These are phyloP conservation scores for Channallabes apus DNA, from an alignment of 2,797 vertebrate species.

Conservation along the genomic window DNA sequence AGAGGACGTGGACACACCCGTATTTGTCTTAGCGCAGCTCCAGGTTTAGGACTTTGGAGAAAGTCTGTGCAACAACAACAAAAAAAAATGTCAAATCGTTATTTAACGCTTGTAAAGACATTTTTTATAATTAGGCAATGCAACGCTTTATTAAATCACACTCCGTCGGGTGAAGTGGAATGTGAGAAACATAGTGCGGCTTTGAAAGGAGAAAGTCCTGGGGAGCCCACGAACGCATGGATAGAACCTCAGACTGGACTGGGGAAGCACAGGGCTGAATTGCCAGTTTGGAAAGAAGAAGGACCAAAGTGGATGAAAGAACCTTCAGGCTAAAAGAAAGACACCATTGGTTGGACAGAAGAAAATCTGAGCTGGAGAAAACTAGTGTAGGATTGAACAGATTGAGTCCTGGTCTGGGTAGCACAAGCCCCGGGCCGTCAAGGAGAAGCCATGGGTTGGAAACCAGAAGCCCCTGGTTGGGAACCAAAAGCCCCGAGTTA, in stretches of 20 bases:
- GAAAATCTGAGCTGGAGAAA: background rate
- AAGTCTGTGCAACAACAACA: background rate
- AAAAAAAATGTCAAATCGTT: background rate
- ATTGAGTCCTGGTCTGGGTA: background rate
- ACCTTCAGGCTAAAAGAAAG: background rate
- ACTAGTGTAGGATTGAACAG: background rate
- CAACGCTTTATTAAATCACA: too few relatives aligned
- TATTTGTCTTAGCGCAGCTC: constrained; percentile 48
- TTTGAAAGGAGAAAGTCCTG: background rate
- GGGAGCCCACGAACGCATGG: background rate
- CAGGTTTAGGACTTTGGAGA: constrained; percentile 2
- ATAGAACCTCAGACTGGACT: background rate
- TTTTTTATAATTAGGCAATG: background rate
- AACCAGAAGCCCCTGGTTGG: too few relatives aligned
- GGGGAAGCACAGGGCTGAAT: background rate
- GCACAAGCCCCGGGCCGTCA: background rate
- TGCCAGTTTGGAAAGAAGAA: background rate
- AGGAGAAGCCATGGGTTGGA: background rate
- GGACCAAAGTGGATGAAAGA: background rate
- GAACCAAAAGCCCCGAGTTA: background rate
- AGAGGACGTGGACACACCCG: constrained; percentile 54
- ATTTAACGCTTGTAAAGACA: background rate
- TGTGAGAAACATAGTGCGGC: too few relatives aligned
- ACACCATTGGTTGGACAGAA: background rate
- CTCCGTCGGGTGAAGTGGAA: background rate